Evolutionary conservation across 1,140 invertebrate genomes (phyloP).

Genomic region (Ephestia elutella): DNA sequence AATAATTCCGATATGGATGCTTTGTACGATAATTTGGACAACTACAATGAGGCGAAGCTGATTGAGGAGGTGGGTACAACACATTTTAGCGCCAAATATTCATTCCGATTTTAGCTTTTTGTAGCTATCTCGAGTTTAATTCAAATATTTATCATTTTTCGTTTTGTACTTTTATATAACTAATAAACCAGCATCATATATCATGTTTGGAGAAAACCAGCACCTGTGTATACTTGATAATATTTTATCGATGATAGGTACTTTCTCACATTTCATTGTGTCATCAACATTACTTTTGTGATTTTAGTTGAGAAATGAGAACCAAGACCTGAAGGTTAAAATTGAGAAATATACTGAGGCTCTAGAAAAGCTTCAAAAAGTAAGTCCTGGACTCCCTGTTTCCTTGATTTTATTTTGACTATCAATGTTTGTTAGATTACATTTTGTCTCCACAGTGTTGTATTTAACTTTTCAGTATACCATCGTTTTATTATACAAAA

Average conservation of each 20-base stretch:
- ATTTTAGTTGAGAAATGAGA: slow-evolving; percentile 56
- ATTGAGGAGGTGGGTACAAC: slow-evolving; percentile 34
- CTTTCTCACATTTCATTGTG: slow-evolving; percentile 5
- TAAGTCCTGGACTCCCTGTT: slow-evolving; percentile 30
- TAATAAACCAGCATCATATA: not conserved
- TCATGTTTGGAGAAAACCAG: too few relatives aligned
- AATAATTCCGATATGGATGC: slow-evolving; percentile 35
- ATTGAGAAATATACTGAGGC: slow-evolving; percentile 39
- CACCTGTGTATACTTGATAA: too few relatives aligned
- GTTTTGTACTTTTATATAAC: not conserved
- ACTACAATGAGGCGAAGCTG: slow-evolving; percentile 45
- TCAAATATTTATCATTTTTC: not conserved
- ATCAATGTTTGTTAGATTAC: too few relatives aligned
- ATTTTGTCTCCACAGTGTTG: too few relatives aligned
- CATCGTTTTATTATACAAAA: too few relatives aligned
- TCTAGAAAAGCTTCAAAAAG: slow-evolving; percentile 49
- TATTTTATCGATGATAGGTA: too few relatives aligned
- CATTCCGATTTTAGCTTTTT: not conserved
- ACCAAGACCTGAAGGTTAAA: slow-evolving; percentile 46
- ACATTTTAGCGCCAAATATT: slow-evolving; percentile 60
- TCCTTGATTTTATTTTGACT: too few relatives aligned
- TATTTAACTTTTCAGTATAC: too few relatives aligned
- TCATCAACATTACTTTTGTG: not conserved
- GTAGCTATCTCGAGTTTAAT: not conserved
- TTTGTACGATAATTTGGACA: slow-evolving; percentile 53